phyloP scores from a whole-genome alignment of 2,888 invertebrate species.

The Gasteruption jaculator region DNA sequence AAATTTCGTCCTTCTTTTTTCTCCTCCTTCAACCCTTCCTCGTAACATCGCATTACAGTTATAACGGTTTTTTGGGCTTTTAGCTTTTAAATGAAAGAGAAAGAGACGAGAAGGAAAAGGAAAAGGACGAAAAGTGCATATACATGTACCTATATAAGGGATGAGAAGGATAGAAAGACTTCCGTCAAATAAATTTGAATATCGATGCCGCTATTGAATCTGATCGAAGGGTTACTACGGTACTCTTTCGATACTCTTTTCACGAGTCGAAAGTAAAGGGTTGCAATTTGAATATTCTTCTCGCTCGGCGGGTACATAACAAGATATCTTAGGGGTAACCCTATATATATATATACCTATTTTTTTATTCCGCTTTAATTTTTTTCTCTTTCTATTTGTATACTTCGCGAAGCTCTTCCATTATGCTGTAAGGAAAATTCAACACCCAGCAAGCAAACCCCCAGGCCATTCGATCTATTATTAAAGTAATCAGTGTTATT shows the following conservation, averaged over 20 bases:
- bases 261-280: slow-evolving; percentile 39
- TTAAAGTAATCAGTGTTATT: slow-evolving; percentile 50
- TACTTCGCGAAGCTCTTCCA: slow-evolving; percentile 44
- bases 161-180: slow-evolving; percentile 29
- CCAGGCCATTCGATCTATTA: slow-evolving; percentile 46
- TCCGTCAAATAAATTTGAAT: slow-evolving; percentile 52
- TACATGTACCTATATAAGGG: too few species aligned
- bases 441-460: slow-evolving; percentile 47
- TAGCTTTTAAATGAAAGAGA: slow-evolving; percentile 18
- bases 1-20: slow-evolving; percentile 32
- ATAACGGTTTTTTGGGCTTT: slow-evolving; percentile 25
- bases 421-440: slow-evolving; percentile 45
- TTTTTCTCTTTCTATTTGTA: slow-evolving; percentile 43
- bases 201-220: slow-evolving; percentile 53
- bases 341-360: slow-evolving; percentile 17
- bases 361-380: slow-evolving; percentile 17
- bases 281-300: slow-evolving; percentile 52
- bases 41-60: slow-evolving; percentile 13
- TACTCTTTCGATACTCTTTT: slow-evolving; percentile 38
- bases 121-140: slow-evolving; percentile 15
- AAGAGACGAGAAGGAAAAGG: slow-evolving; percentile 14
- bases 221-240: slow-evolving; percentile 49
- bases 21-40: slow-evolving; percentile 30
- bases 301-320: slow-evolving; percentile 48
- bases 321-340: slow-evolving; percentile 41